Evolutionary conservation across 2,113 vertebrate genomes (phyloP).

Genomic region (Thunnus thynnus): DNA sequence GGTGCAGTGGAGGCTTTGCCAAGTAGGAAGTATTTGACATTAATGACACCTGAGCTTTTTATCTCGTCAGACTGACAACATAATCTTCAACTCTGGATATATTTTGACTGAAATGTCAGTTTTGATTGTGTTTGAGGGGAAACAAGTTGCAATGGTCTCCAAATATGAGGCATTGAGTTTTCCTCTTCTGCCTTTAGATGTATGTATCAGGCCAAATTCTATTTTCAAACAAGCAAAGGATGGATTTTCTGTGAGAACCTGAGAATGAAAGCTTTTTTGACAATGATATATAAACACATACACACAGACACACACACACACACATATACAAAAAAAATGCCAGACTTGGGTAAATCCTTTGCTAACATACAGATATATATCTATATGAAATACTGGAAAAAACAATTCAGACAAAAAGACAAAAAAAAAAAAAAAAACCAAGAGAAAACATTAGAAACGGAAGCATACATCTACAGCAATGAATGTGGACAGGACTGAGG

Average conservation of each 20-base stretch:
- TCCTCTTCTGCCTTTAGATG: constrained; percentile 9
- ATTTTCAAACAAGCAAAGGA: constrained; percentile 46
- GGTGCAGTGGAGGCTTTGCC: background rate
- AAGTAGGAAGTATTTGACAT: constrained; percentile 22
- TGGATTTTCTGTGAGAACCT: constrained; percentile 34
- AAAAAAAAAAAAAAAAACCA: constrained; percentile 26
- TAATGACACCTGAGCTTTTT: background rate
- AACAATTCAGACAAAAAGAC: constrained; percentile 49
- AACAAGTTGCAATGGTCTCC: background rate
- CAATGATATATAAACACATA: background rate
- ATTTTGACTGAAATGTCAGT: background rate
- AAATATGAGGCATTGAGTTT: constrained; percentile 3
- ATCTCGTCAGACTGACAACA: background rate
- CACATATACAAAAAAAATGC: constrained; percentile 70
- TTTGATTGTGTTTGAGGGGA: constrained; percentile 7
- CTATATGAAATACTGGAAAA: constrained; percentile 62
- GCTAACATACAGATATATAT: constrained; percentile 69
- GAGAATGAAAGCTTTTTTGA: constrained; percentile 58
- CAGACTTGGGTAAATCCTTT: constrained; percentile 81
- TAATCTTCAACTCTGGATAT: background rate
- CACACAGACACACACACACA: no score
- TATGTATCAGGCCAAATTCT: constrained; percentile 30
- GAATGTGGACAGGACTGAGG: constrained; percentile 82
- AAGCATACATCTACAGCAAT: constrained; percentile 76
- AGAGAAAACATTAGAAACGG: constrained; percentile 52